These are phyloP conservation scores for Lampris incognitus DNA, from an alignment of 2,113 vertebrate genomes.

Conservation along the genomic window DNA sequence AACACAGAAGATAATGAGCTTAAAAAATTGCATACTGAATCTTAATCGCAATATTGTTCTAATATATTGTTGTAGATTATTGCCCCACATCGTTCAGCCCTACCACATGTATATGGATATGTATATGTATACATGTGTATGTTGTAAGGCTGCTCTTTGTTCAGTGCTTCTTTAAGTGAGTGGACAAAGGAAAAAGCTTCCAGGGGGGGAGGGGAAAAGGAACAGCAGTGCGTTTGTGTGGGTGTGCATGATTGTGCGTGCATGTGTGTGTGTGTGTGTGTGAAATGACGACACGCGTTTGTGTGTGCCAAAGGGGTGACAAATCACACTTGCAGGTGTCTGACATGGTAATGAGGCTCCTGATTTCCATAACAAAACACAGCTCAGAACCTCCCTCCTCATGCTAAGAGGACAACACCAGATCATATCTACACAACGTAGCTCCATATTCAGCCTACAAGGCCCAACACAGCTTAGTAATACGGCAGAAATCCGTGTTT, in stretches of 20 bases:
- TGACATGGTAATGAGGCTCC: conserved; percentile 62
- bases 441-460: too few relatives aligned
- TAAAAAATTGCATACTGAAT: too few relatives aligned
- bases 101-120: not conserved
- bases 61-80: not conserved
- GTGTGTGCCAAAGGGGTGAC: conserved; percentile 31
- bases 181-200: conserved; percentile 9
- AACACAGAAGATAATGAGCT: too few relatives aligned
- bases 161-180: conserved; percentile 18
- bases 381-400: too few relatives aligned
- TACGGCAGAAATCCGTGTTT: too few relatives aligned
- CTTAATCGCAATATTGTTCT: not conserved
- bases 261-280: conserved; percentile 3
- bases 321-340: conserved; percentile 67
- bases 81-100: too few relatives aligned
- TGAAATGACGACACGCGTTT: not conserved
- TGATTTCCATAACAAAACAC: conserved; percentile 79
- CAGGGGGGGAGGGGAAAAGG: conserved; percentile 46
- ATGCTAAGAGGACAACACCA: too few relatives aligned
- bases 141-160: conserved; percentile 46
- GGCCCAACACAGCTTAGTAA: too few relatives aligned
- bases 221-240: conserved; percentile 16
- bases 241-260: not conserved
- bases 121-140: not conserved
- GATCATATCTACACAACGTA: too few relatives aligned